Conservation (phyloP, 2,888 invertebrate genomes). For the Acrobeloides nanus region DNA sequence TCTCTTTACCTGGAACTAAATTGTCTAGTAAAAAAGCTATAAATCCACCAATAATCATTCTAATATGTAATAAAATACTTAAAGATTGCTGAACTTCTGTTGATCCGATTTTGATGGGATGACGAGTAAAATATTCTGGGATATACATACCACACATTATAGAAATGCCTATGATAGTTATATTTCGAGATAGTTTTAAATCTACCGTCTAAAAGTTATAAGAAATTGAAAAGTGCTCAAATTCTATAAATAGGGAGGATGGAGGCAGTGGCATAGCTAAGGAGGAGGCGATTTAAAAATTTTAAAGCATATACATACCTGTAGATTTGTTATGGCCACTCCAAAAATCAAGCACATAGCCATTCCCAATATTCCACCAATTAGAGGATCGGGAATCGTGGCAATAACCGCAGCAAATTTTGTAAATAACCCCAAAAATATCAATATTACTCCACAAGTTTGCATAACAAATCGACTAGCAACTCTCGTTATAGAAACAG, state of each 20-base stretch:
- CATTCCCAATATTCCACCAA: slow-evolving; percentile 43
- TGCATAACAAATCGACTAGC: slow-evolving; percentile 45
- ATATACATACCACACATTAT: slow-evolving; percentile 32
- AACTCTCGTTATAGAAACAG: slow-evolving; percentile 39
- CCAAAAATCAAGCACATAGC: slow-evolving; percentile 47
- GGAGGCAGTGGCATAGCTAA: neutral
- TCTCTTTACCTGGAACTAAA: slow-evolving; percentile 32
- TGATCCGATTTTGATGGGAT: slow-evolving; percentile 16
- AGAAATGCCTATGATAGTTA: slow-evolving; percentile 38
- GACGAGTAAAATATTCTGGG: slow-evolving; percentile 23
- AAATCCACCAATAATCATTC: slow-evolving; percentile 56
- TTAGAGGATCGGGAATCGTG: slow-evolving; percentile 42
- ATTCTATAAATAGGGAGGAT: no score
- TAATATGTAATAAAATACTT: slow-evolving; percentile 42
- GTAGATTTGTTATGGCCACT: slow-evolving; percentile 38
- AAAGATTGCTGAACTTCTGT: slow-evolving; percentile 32
- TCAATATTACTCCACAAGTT: slow-evolving; percentile 37
- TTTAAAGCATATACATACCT: slow-evolving; percentile 32
- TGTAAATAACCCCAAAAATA: slow-evolving; percentile 37
- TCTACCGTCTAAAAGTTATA: slow-evolving; percentile 17
- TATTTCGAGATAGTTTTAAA: slow-evolving; percentile 21
- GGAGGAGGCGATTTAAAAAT: neutral
- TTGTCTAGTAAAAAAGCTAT: slow-evolving; percentile 57
- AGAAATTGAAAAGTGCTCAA: no score
- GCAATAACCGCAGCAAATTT: slow-evolving; percentile 40